These are phyloP conservation scores for Ecliptopera silaceata DNA, from an alignment of 2,888 invertebrate genomes.

Conservation along the genomic window DNA sequence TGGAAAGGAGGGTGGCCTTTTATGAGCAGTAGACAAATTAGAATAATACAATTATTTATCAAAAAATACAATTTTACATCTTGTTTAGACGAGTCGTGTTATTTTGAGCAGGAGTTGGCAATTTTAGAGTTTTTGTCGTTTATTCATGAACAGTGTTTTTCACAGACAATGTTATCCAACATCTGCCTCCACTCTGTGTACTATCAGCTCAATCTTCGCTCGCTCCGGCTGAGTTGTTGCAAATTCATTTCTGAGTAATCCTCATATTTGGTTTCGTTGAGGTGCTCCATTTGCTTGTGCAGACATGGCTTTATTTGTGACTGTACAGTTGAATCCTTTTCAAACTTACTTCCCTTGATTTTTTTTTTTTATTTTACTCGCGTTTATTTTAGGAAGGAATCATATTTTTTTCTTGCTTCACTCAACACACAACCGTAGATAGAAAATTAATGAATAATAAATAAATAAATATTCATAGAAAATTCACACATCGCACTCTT, in stretches of 20 bases:
- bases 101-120: not conserved
- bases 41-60: not conserved
- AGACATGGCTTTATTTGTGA: constrained; percentile 18
- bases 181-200: constrained; percentile 9
- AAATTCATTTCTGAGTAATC: constrained; percentile 38
- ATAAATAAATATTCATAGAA: no score
- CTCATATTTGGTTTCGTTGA: constrained; percentile 33
- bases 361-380: not conserved
- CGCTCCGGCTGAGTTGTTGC: constrained; percentile 31
- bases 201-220: constrained; percentile 27
- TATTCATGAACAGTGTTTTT: not conserved
- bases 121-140: not conserved
- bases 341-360: constrained; percentile 8
- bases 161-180: not conserved
- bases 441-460: no score
- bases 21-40: constrained; percentile 1
- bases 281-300: constrained; percentile 19
- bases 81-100: not conserved
- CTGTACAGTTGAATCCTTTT: not conserved
- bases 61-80: not conserved
- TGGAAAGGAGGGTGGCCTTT: constrained; percentile 6
- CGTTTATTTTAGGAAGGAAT: no score
- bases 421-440: no score
- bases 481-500: no score
- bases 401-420: no score